Evolutionary conservation across 2,113 vertebrate genomes (phyloP).

Genomic region (Mesitornis unicolor): DNA sequence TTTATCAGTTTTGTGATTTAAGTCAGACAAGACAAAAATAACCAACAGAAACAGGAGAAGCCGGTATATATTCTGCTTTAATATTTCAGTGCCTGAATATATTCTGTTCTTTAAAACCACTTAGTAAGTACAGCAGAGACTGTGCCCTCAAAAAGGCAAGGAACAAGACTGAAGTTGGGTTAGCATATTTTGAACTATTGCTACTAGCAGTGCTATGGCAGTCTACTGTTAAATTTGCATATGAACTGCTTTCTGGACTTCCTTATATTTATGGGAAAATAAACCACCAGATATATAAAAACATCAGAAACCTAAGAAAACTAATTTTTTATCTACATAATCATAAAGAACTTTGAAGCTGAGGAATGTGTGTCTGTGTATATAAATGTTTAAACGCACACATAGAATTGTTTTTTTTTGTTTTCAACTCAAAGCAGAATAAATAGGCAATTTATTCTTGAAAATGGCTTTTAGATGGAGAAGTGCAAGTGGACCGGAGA

Average conservation of each 20-base stretch:
- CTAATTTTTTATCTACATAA: neutral
- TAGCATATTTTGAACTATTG: neutral
- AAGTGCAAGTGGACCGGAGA: neutral
- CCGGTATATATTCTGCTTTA: neutral
- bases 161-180: neutral
- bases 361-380: neutral
- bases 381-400: neutral
- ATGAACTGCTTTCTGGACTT: neutral
- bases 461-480: neutral
- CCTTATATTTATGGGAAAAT: neutral
- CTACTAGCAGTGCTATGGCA: neutral
- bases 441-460: neutral
- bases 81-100: neutral
- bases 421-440: neutral
- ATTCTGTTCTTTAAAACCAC: neutral
- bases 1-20: neutral
- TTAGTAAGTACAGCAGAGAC: neutral
- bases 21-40: neutral
- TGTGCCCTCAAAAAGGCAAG: neutral
- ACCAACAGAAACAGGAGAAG: neutral
- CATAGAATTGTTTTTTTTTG: neutral
- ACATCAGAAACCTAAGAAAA: neutral
- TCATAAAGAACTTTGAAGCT: neutral
- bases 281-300: neutral
- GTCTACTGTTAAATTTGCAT: neutral